phyloP scores from a whole-genome alignment of 2,888 invertebrate species.

The Oxytorus armatus region DNA sequence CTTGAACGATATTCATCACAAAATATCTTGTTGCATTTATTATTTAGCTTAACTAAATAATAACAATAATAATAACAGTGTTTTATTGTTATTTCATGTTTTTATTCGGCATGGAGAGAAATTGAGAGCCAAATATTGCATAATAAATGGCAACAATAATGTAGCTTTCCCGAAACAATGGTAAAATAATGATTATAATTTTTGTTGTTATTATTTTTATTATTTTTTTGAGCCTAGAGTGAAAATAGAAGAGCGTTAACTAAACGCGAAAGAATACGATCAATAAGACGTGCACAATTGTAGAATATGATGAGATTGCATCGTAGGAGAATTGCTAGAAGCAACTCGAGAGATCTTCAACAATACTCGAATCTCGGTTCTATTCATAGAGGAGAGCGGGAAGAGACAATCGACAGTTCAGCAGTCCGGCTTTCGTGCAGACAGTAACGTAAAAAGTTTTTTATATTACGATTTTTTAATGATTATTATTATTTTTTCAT shows the following conservation, averaged over 20 bases:
- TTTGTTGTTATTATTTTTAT: not conserved
- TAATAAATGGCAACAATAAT: not conserved
- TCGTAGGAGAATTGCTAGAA: slow-evolving; percentile 44
- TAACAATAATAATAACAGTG: not conserved
- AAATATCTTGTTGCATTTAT: slow-evolving; percentile 15
- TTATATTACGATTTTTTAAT: slow-evolving; percentile 1
- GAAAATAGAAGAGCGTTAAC: not conserved
- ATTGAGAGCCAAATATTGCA: not conserved
- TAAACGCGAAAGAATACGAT: not conserved
- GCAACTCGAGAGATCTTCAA: slow-evolving; percentile 34
- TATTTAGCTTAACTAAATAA: not conserved
- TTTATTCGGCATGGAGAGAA: not conserved
- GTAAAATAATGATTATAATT: not conserved
- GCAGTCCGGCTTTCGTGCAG: slow-evolving; percentile 16
- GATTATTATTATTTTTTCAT: not conserved
- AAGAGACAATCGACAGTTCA: slow-evolving; percentile 51
- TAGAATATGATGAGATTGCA: slow-evolving; percentile 37
- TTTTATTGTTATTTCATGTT: not conserved
- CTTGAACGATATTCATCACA: slow-evolving; percentile 4
- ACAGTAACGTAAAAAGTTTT: not conserved
- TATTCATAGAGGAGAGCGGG: slow-evolving; percentile 54
- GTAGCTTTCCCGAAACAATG: no score
- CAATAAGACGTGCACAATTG: slow-evolving; percentile 7
- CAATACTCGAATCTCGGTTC: slow-evolving; percentile 54
- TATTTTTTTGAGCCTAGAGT: not conserved